Conservation (phyloP, 1,140 invertebrate genomes). For the Leptinotarsa lineolata region DNA sequence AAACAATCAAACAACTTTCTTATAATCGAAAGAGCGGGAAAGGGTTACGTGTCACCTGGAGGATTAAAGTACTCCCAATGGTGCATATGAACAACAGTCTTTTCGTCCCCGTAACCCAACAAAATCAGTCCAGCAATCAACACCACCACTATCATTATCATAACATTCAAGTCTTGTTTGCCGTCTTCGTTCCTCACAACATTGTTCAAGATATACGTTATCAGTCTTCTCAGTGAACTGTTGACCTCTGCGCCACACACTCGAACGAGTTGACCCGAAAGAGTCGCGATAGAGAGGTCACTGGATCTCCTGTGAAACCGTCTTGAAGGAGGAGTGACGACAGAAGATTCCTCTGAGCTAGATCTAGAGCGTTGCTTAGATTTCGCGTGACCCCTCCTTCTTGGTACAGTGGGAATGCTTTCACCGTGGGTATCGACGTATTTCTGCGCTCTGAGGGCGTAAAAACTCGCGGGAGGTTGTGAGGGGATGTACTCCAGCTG, state of each 20-base stretch:
- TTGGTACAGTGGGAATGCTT: constrained; percentile 53
- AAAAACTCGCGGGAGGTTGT: constrained; percentile 53
- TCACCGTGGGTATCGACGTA: constrained; percentile 55
- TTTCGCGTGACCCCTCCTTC: constrained; percentile 50
- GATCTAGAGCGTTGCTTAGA: constrained; percentile 53
- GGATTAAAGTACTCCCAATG: constrained; percentile 85
- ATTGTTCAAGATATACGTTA: constrained; percentile 62
- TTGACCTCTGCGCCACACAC: constrained; percentile 67
- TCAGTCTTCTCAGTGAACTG: constrained; percentile 68
- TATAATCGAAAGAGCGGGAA: background rate
- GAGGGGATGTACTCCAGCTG: constrained; percentile 55
- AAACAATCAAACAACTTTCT: constrained; percentile 6
- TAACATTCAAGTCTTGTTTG: constrained; percentile 72
- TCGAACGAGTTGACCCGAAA: constrained; percentile 67
- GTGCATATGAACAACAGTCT: constrained; percentile 75
- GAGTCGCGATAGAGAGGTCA: constrained; percentile 62
- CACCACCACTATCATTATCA: constrained; percentile 74
- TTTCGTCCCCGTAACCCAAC: constrained; percentile 69
- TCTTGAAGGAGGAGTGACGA: constrained; percentile 25
- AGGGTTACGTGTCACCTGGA: constrained; percentile 59
- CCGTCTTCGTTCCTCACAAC: constrained; percentile 62
- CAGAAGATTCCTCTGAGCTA: constrained; percentile 54
- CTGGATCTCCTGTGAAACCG: constrained; percentile 40
- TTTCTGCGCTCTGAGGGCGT: constrained; percentile 56
- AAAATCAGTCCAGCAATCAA: constrained; percentile 73